Base-by-base conservation (phyloP, 2,113 vertebrate genomes). In the Calcarius ornatus region DNA sequence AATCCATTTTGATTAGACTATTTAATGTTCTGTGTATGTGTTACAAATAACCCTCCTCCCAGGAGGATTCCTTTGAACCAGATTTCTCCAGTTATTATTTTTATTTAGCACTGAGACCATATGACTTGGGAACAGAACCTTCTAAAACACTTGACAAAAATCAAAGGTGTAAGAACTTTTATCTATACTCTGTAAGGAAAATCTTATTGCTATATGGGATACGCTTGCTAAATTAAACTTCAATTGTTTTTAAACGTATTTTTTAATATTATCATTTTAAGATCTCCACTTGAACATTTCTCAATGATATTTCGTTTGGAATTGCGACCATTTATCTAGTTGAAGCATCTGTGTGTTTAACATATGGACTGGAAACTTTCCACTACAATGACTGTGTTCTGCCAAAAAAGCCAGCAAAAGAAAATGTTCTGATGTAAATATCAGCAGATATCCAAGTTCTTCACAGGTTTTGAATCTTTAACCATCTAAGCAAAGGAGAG, bases 1-100 rank as follows among this genome's bases (percentile, higher is more conserved):
- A 97, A 97, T 95, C 87, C 95, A 95, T 96, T 97, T 88, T 96
- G 96, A 97, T 97, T 81, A 97, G 83, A 94, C 81, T 91, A 90
- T 79, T 94, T 73, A 91, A 95, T 53, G 81, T 95, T 88, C 78
- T 94, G 60, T 71, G 37, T 68, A 47, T 77, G 79, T 80, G 83
- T 90, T 95, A 94, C 92, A 97, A 96, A 95, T 82, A 97, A 95
- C 50, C 50, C 64, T 83, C 22, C 72, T 93, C 90, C 78, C 91
- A 90, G 73, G 82, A 83, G 90, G 42, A 53, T 82, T 86, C 63
- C 75, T 95, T 93, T 86, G 83, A 88, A 82, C 38, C 45, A 50
- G 30, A 82, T 81, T 95, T 91, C 88, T 94, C 93, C 86, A 96
- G 90, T 96, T 94, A 85, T 96, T 95, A 86, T 95, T 95, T 96